These are phyloP conservation scores for Hypsopygia costalis DNA, from an alignment of 2,888 invertebrate genomes.

Conservation along the genomic window DNA sequence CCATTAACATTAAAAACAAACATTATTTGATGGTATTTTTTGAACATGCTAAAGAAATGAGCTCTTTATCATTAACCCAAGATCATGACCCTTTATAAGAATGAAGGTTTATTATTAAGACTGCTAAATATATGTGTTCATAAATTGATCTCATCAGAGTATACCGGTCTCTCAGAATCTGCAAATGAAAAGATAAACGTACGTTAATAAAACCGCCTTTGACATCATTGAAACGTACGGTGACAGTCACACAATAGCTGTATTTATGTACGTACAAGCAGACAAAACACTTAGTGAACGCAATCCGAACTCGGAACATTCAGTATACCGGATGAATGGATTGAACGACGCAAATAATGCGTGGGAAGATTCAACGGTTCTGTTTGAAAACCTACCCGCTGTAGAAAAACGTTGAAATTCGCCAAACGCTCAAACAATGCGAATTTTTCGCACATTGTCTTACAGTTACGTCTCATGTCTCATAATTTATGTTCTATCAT, in stretches of 20 bases:
- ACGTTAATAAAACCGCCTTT: slow-evolving; percentile 36
- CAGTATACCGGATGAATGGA: slow-evolving; percentile 38
- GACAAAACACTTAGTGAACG: slow-evolving; percentile 48
- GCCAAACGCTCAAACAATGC: slow-evolving; percentile 41
- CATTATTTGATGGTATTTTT: too few species aligned
- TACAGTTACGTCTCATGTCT: slow-evolving; percentile 23
- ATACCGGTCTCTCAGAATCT: slow-evolving; percentile 4
- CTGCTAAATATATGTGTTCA: too few species aligned
- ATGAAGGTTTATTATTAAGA: neutral
- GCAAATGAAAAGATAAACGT: slow-evolving; percentile 32
- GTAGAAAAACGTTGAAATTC: slow-evolving; percentile 47
- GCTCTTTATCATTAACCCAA: too few species aligned
- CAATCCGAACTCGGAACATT: slow-evolving; percentile 36
- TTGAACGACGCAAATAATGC: slow-evolving; percentile 41
- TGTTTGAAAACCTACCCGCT: slow-evolving; percentile 34
- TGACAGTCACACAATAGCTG: slow-evolving; percentile 51
- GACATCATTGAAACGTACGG: slow-evolving; percentile 37
- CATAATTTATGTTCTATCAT: slow-evolving; percentile 7
- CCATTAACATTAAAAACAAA: too few species aligned
- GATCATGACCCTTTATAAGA: too few species aligned
- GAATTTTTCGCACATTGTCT: slow-evolving; percentile 35
- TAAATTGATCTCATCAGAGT: too few species aligned
- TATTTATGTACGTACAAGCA: slow-evolving; percentile 33
- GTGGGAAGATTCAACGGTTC: slow-evolving; percentile 58
- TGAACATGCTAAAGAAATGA: too few species aligned